Percentiles rank a stretch among this genome's conserved stretches.
Evolutionary conservation across 2,797 vertebrate genomes (phyloP).

Genomic region (Takifugu ocellatus): DNA sequence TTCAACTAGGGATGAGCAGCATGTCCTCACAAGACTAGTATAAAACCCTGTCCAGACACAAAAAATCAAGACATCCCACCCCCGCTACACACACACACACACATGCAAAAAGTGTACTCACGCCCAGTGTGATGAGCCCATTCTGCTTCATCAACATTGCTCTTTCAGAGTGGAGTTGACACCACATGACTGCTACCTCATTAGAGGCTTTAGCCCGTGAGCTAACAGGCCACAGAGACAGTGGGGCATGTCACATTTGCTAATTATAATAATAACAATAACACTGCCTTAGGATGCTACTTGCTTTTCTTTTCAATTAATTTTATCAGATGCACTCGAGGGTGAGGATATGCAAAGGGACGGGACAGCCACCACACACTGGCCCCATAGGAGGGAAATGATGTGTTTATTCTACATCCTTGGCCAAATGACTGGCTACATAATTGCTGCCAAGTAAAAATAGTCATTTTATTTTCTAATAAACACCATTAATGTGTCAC

Average conservation of each 20-base stretch:
- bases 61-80: background rate
- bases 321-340: slow-evolving; percentile 72
- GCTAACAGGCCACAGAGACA: slow-evolving; percentile 72
- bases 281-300: slow-evolving; percentile 72
- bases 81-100: slow-evolving; percentile 8
- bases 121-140: slow-evolving; percentile 36
- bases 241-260: slow-evolving; percentile 62
- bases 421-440: slow-evolving; percentile 49
- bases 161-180: slow-evolving; percentile 65
- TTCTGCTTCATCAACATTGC: slow-evolving; percentile 62
- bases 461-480: slow-evolving; percentile 45
- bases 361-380: slow-evolving; percentile 21
- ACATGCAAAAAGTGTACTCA: slow-evolving; percentile 7
- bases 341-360: slow-evolving; percentile 39
- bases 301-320: slow-evolving; percentile 80
- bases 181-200: slow-evolving; percentile 74
- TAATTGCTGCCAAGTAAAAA: slow-evolving; percentile 50
- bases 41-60: too few species aligned
- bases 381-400: slow-evolving; percentile 59
- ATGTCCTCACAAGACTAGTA: too few species aligned
- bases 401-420: slow-evolving; percentile 65
- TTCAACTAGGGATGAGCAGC: too few species aligned
- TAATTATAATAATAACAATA: slow-evolving; percentile 80
- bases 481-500: slow-evolving; percentile 33
- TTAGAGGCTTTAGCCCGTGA: slow-evolving; percentile 74